Percentiles rank a stretch among this genome's conserved stretches.
These are phyloP conservation scores for Patella depressa DNA, from an alignment of 2,888 invertebrate genomes.

Conservation along the genomic window DNA sequence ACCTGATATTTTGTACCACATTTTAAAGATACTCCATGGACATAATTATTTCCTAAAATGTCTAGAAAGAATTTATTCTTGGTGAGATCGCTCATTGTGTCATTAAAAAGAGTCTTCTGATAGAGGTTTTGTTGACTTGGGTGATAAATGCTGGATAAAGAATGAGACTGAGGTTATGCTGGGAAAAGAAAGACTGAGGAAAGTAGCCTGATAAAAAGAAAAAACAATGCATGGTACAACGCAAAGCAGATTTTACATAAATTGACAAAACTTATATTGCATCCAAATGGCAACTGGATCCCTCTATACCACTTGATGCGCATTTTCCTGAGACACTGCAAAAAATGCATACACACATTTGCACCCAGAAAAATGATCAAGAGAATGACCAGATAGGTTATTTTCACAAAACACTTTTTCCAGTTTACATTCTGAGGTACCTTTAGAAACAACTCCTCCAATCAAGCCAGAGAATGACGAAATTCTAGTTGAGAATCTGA, in stretches of 20 bases:
- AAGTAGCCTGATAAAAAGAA: too few relatives aligned
- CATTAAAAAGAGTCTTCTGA: too few relatives aligned
- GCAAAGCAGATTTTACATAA: neutral
- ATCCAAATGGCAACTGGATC: neutral
- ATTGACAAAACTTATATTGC: neutral
- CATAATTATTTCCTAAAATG: too few relatives aligned
- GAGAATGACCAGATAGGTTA: neutral
- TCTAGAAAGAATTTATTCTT: too few relatives aligned
- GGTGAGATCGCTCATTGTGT: too few relatives aligned
- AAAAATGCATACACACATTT: too few relatives aligned
- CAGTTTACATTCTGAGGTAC: neutral
- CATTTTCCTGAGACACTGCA: neutral
- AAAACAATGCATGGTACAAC: neutral
- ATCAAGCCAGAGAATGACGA: constrained; percentile 7
- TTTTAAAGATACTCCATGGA: too few relatives aligned
- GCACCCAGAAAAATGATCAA: neutral
- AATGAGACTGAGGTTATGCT: too few relatives aligned
- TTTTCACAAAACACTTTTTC: neutral
- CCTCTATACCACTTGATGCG: neutral
- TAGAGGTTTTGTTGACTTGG: too few relatives aligned
- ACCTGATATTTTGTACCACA: too few relatives aligned
- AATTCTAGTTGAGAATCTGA: constrained; percentile 6
- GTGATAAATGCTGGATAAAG: too few relatives aligned
- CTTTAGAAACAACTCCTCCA: constrained; percentile 4
- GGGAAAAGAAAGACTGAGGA: too few relatives aligned